Conservation (phyloP, 2,113 vertebrate genomes). For the Cacatua alba region DNA sequence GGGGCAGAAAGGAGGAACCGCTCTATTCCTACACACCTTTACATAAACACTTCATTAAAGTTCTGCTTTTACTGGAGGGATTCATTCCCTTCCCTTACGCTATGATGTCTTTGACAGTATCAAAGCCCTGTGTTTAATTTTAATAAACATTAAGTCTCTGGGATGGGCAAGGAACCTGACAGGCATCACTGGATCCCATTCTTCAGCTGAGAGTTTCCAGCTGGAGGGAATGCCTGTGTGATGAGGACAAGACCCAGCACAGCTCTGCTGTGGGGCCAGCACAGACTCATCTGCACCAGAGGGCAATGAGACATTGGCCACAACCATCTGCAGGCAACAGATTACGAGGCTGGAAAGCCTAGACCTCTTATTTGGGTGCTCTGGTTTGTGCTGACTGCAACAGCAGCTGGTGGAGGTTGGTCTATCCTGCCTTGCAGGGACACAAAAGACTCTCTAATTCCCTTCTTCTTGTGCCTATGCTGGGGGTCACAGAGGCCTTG, state of each 20-base stretch:
- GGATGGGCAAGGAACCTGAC: background rate
- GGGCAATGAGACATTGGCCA: background rate
- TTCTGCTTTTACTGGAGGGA: background rate
- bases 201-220: background rate
- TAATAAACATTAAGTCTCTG: background rate
- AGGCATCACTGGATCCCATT: background rate
- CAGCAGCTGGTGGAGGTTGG: background rate
- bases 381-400: background rate
- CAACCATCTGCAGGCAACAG: background rate
- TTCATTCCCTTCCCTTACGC: background rate
- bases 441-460: background rate
- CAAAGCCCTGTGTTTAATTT: background rate
- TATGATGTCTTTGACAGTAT: background rate
- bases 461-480: accelerated
- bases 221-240: background rate
- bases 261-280: background rate
- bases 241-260: background rate
- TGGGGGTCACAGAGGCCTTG: background rate
- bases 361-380: background rate
- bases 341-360: background rate
- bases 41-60: background rate
- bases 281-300: background rate
- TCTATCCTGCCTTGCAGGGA: background rate
- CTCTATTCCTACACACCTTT: background rate
- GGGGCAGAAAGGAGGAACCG: background rate